phyloP scores from a whole-genome alignment of 2,797 vertebrate species.

The Phrynocephalus forsythii region DNA sequence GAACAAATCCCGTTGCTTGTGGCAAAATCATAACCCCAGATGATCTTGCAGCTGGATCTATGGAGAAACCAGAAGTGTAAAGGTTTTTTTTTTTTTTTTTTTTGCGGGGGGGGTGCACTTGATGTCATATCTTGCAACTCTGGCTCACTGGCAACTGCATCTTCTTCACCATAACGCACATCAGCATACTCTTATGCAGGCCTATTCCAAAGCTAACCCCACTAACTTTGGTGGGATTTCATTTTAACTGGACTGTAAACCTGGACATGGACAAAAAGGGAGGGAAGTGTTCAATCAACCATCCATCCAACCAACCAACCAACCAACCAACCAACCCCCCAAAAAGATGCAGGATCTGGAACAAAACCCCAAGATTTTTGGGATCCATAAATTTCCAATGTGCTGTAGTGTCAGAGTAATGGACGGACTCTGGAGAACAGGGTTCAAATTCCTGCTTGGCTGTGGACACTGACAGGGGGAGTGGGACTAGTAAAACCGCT shows the following conservation, averaged over 20 bases:
- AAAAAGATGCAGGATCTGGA: not conserved
- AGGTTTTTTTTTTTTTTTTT: not conserved
- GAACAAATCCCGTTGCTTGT: not conserved
- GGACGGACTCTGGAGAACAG: too few species aligned
- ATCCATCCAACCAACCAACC: too few species aligned
- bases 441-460: too few species aligned
- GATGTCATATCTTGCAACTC: not conserved
- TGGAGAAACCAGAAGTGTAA: not conserved
- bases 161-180: not conserved
- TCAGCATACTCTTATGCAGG: not conserved
- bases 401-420: too few species aligned
- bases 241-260: not conserved
- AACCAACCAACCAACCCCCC: too few species aligned
- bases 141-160: not conserved
- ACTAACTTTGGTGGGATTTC: not conserved
- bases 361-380: not conserved
- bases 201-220: not conserved
- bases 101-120: not conserved
- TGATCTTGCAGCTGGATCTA: not conserved
- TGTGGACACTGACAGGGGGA: too few species aligned
- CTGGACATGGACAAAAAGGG: not conserved
- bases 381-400: too few species aligned
- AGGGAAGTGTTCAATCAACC: not conserved
- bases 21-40: not conserved
- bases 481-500: too few species aligned